These are phyloP conservation scores for Zosterops pallidus DNA, from an alignment of 2,113 vertebrate species.

Conservation along the genomic window DNA sequence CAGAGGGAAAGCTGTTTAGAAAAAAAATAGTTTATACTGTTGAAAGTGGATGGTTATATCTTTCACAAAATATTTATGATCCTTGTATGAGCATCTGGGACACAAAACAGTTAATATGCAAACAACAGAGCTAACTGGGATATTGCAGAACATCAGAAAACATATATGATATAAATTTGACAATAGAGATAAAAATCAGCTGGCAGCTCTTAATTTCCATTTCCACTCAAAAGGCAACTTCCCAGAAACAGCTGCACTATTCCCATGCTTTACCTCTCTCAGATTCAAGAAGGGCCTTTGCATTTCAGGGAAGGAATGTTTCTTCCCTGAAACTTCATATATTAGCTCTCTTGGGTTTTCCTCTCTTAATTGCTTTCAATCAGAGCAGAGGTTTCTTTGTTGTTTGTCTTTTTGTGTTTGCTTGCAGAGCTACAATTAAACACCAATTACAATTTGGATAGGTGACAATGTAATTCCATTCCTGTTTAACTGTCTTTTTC, in stretches of 20 bases:
- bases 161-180: background rate
- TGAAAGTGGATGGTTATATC: background rate
- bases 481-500: background rate
- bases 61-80: background rate
- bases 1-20: background rate
- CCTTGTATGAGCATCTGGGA: background rate
- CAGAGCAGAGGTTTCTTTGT: background rate
- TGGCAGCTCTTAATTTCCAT: constrained; percentile 16
- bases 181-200: constrained; percentile 2
- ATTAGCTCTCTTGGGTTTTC: background rate
- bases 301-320: background rate
- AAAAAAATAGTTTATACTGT: background rate
- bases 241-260: background rate
- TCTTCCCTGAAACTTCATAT: background rate
- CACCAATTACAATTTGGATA: background rate
- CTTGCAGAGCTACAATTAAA: background rate
- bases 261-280: background rate
- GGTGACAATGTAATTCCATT: background rate
- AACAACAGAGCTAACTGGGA: background rate
- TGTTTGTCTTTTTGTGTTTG: background rate
- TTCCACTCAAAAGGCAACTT: background rate
- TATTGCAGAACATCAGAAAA: background rate
- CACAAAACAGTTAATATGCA: background rate
- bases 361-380: background rate
- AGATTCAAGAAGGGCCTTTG: background rate